Conservation (phyloP, 2,888 invertebrate genomes). For the Aphodius granarius region DNA sequence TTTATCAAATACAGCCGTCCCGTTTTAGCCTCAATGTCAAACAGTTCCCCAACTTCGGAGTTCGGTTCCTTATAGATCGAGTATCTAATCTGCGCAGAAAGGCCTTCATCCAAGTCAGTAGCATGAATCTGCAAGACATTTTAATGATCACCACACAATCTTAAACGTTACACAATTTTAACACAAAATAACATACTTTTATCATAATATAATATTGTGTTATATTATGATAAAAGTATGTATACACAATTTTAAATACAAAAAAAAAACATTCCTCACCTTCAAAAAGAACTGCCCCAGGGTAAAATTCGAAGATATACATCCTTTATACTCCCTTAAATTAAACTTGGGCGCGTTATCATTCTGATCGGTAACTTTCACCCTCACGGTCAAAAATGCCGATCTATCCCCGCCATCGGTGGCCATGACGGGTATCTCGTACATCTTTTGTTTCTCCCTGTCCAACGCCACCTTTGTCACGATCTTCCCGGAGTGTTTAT, state of each 20-base stretch:
- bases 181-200: too few relatives aligned
- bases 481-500: slow-evolving; percentile 71
- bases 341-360: slow-evolving; percentile 81
- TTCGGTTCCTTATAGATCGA: slow-evolving; percentile 73
- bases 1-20: slow-evolving; percentile 73
- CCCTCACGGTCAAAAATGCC: slow-evolving; percentile 74
- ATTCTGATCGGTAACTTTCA: slow-evolving; percentile 81
- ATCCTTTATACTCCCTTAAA: slow-evolving; percentile 75
- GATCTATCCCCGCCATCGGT: slow-evolving; percentile 80
- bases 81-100: slow-evolving; percentile 72
- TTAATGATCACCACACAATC: not conserved
- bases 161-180: too few relatives aligned
- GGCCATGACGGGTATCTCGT: slow-evolving; percentile 79
- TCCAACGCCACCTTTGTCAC: slow-evolving; percentile 67
- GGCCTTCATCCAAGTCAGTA: slow-evolving; percentile 76
- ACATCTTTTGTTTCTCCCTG: slow-evolving; percentile 69
- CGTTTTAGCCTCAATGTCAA: slow-evolving; percentile 73
- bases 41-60: slow-evolving; percentile 63
- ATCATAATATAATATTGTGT: too few relatives aligned
- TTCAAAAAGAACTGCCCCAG: slow-evolving; percentile 62
- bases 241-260: not conserved
- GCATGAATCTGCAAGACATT: slow-evolving; percentile 54
- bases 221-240: too few relatives aligned
- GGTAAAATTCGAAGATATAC: slow-evolving; percentile 64
- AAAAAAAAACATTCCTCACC: slow-evolving; percentile 47